A percentile compares a stretch with the other conserved stretches of the same genome.
Conservation (phyloP, 30 jellyfish, hydroid and myxozoan species). For the Cassiopea andromeda region DNA sequence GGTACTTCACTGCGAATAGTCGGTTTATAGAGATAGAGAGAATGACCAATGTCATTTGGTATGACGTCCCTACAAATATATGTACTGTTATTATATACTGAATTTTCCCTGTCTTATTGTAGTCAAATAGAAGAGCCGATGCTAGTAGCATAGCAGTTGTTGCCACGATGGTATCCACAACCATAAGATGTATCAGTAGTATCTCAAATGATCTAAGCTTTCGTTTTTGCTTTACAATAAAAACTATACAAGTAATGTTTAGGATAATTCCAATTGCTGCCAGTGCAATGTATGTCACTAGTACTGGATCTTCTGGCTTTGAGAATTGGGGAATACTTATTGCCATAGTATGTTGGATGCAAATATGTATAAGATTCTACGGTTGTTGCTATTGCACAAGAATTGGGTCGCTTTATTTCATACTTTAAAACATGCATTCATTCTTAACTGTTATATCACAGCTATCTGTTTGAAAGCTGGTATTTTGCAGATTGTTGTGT, state of each 20-base stretch:
- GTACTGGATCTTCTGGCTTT: slow-evolving; percentile 1
- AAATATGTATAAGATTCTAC: neutral
- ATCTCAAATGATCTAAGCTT: slow-evolving; percentile 22
- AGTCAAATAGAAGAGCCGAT: neutral
- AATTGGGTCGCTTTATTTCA: neutral
- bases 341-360: neutral
- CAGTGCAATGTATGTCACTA: neutral
- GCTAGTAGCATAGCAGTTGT: slow-evolving; percentile 18
- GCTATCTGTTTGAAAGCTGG: no score
- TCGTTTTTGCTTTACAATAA: neutral
- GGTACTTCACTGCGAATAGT: slow-evolving; percentile 45
- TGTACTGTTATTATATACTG: neutral
- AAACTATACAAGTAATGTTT: slow-evolving; percentile 4
- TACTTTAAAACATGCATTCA: neutral
- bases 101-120: neutral
- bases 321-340: neutral
- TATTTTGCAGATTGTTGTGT: no score
- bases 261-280: slow-evolving; percentile 3
- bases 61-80: neutral
- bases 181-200: slow-evolving; percentile 8
- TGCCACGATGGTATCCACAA: neutral
- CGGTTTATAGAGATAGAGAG: slow-evolving; percentile 23
- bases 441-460: no score
- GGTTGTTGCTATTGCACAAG: neutral
- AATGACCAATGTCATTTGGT: slow-evolving; percentile 6